Base-by-base conservation (phyloP, 2,888 invertebrate species). In the Pheosia tremula region DNA sequence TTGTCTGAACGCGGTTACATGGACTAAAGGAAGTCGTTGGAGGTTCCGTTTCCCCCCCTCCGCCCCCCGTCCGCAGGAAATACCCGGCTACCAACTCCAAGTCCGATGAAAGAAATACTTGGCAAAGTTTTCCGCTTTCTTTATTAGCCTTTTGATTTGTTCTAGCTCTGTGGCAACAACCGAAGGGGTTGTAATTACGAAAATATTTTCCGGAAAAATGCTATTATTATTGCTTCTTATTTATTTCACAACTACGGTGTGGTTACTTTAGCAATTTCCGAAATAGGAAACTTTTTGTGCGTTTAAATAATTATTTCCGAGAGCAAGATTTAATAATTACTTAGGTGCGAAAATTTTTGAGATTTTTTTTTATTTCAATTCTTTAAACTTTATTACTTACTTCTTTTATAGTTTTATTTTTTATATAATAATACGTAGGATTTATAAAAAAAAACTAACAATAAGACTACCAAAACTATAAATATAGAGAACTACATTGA, bases 21-120 rank as follows among this genome's bases (percentile, higher is more conserved):
- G 65, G 66, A 75, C 74, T 68, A 79, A 75, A 81, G 88, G 90
- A 91, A 90, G 90, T 87, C 83, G 87, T 87, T 84, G 76, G 76
- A 76, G 78, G 83, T 88, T 90, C 89, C 88, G 86, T 63, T 78
- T 71, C 64, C 66, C 72, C 71, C 77, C 80, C 82, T 63, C 78
- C 75, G 64, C 69, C 81, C 78, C 71, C 67, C 67, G 68, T 69
- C 77, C 68, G 70, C 79, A 80, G 88, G 86, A 88, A 88, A 83
- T 85, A 79, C 84, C 74, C 80, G 77, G 75, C 84, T 84, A 73
- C 77, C 73, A 84, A 87, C 84, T 86, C 82, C 74, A 73, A 78
- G 76, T 73, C 74, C 83, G 80, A 80, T 82, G 84, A 89, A 91
- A 90, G 88, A 90, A 91, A 91, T 89, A 87, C 88, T 89, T 86